Evolutionary conservation across 1,140 invertebrate genomes (phyloP), one percentile per base, ranked within the genome.

Genomic region (Globodera rostochiensis): DNA sequence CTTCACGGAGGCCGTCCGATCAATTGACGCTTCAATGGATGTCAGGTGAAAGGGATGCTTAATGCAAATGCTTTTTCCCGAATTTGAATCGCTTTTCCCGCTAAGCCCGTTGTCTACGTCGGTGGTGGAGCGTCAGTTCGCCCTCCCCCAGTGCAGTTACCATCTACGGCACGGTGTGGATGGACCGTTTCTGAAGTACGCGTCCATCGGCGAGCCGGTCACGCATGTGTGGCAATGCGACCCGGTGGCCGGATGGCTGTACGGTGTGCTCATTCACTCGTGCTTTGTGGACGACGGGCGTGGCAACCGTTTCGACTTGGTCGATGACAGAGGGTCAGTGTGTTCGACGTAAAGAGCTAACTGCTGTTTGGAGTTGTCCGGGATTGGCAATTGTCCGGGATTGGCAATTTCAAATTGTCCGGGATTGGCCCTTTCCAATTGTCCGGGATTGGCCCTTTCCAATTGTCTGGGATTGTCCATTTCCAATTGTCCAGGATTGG

Each of bases 281-380:
- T 89, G 88, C 74, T 89, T 80, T 82, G 88, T 89, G 36, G 88
- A 90, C 76, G 88, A 90, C 77, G 88, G 88, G 9, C 82, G 81
- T 53, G 88, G 88, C 74, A 89, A 90, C 53, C 82, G 84, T 15
- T 90, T 89, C 74, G 87, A 90, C 47, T 73, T 90, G 70, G 80
- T 89, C 19, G 85, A 89, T 79, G 87, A 89, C 64, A 53, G 81
- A 73, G 88, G 88, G 83, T 88, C 67, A 47, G 36, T 81, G 82
- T 19, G 6, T 77, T n/a, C 49, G 6, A 45, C 67, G 21, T n/a
- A 64, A 64, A 36, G 36, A 36, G 36, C 36, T 36, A 36, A 36
- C 36, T 36, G 36, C 36, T 36, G 36, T 2, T 36, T 36, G 36
- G 36, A 36, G 36, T 36, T 3, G 36, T 1, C 36, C 36, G 25